These are phyloP conservation scores for Teleogryllus occipitalis DNA, from an alignment of 1,140 invertebrate species.

Conservation along the genomic window DNA sequence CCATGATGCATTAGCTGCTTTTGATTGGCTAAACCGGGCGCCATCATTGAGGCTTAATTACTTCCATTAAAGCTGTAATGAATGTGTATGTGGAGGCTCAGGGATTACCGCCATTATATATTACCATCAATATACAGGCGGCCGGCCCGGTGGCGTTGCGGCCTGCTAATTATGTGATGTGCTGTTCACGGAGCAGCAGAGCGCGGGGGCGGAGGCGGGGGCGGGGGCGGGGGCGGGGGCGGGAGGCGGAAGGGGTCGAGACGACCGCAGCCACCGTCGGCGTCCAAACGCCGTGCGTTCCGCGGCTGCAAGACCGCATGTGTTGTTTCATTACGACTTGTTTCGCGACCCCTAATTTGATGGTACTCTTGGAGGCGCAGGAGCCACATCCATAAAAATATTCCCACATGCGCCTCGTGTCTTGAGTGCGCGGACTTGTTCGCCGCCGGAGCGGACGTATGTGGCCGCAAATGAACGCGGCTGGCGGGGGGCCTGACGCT, in stretches of 20 bases:
- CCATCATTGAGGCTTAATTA: constrained; percentile 4
- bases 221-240: too few relatives aligned
- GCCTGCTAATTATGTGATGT: neutral
- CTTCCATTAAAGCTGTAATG: constrained; percentile 4
- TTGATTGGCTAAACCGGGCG: constrained; percentile 3
- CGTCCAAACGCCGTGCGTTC: neutral
- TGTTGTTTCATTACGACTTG: neutral
- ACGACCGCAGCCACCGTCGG: neutral
- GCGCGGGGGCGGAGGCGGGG: too few relatives aligned
- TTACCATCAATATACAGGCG: neutral
- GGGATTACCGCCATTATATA: constrained; percentile 4
- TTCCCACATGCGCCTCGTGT: neutral
- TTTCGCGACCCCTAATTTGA: neutral
- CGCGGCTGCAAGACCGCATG: neutral
- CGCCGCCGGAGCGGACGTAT: neutral
- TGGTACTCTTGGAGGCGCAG: neutral
- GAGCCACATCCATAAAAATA: constrained; percentile 1
- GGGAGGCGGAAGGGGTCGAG: neutral
- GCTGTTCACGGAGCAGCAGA: neutral
- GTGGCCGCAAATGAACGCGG: neutral
- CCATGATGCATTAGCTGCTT: constrained; percentile 3
- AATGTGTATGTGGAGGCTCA: neutral
- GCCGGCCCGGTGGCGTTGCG: neutral
- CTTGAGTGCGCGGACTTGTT: neutral
- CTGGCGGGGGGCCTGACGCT: too few relatives aligned